phyloP scores from a whole-genome alignment of 2,113 vertebrate species.

The Siniperca chuatsi region DNA sequence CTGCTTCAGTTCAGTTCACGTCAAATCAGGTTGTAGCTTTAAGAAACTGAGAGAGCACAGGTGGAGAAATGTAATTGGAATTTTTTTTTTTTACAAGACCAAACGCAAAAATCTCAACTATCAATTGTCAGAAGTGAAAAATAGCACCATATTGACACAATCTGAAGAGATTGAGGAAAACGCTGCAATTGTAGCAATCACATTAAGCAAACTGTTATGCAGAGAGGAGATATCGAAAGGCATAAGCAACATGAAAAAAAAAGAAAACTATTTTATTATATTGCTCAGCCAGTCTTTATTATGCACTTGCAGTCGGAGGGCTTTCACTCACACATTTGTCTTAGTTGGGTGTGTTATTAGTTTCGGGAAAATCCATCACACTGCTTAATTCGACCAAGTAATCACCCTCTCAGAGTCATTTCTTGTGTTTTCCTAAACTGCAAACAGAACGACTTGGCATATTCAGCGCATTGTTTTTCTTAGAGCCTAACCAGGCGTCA shows the following conservation, averaged over 20 bases:
- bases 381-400: slow-evolving; percentile 66
- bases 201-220: background rate
- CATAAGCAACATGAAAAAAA: background rate
- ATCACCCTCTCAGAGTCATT: slow-evolving; percentile 71
- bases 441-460: slow-evolving; percentile 47
- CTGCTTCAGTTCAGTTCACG: background rate
- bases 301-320: slow-evolving; percentile 21
- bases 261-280: slow-evolving; percentile 26
- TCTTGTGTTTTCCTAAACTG: slow-evolving; percentile 55
- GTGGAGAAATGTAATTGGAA: slow-evolving; percentile 22
- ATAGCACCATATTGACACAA: slow-evolving; percentile 10
- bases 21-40: slow-evolving; percentile 3
- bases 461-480: slow-evolving; percentile 63
- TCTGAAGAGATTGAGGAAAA: slow-evolving; percentile 6
- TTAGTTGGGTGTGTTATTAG: slow-evolving; percentile 60
- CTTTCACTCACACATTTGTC: slow-evolving; percentile 58
- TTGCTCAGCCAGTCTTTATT: slow-evolving; percentile 38
- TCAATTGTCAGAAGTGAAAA: slow-evolving; percentile 12
- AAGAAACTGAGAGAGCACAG: background rate
- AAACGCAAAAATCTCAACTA: slow-evolving; percentile 5
- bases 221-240: background rate
- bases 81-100: slow-evolving; percentile 18
- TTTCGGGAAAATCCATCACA: slow-evolving; percentile 64
- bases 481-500: slow-evolving; percentile 15
- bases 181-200: background rate